Percentiles rank a stretch among this genome's conserved stretches.
phyloP scores from a whole-genome alignment of 2,797 vertebrate species.

The Ctenosaura bakeri region DNA sequence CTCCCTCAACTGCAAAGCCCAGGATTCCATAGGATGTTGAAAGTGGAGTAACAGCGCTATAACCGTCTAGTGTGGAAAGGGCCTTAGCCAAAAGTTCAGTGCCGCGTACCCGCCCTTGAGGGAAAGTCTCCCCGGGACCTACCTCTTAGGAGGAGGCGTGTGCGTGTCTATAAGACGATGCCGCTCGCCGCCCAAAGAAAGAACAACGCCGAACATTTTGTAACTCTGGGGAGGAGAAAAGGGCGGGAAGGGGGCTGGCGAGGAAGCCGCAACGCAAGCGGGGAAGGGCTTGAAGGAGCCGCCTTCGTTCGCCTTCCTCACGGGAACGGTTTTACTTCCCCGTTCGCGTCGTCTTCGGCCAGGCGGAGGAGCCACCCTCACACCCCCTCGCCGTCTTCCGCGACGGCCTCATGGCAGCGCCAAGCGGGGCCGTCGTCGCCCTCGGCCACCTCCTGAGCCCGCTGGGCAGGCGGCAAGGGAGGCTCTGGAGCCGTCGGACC shows the following conservation, averaged over 20 bases:
- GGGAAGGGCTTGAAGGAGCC: too few species aligned
- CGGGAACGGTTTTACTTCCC: too few species aligned
- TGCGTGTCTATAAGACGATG: neutral
- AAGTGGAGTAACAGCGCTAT: too few species aligned
- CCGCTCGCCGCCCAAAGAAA: neutral
- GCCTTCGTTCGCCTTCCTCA: too few species aligned
- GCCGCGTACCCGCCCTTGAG: too few species aligned
- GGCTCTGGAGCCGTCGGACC: conserved; percentile 29
- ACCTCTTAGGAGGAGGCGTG: neutral
- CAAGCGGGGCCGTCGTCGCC: conserved; percentile 29
- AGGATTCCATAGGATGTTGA: too few species aligned
- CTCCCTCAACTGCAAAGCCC: too few species aligned
- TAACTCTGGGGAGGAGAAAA: neutral
- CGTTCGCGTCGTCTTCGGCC: too few species aligned
- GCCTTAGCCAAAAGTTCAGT: too few species aligned
- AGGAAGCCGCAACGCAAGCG: neutral
- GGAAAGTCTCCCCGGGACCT: too few species aligned
- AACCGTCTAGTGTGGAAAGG: too few species aligned
- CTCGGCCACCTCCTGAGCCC: conserved; percentile 13
- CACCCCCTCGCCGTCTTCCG: neutral
- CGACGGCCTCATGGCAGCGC: neutral
- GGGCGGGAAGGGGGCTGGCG: conserved; percentile 44
- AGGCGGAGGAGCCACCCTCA: neutral
- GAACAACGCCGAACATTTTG: neutral
- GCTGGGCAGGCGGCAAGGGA: neutral